These are phyloP conservation scores for Drosophila lutescens DNA, from an alignment of 2,888 invertebrate species.

Conservation along the genomic window DNA sequence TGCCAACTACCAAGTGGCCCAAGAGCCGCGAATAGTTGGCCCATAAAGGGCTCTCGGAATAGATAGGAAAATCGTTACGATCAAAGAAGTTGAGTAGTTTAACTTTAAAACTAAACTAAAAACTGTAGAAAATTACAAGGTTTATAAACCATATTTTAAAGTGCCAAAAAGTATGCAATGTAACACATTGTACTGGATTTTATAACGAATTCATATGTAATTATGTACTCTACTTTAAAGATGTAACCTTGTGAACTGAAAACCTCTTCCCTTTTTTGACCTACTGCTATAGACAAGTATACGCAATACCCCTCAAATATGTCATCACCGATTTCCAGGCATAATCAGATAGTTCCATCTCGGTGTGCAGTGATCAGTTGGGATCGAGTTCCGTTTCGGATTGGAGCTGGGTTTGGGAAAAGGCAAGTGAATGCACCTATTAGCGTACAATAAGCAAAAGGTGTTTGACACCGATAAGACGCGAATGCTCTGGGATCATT, in stretches of 20 bases:
- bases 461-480: conserved; percentile 37
- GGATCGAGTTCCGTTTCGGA: conserved; percentile 41
- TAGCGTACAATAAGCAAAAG: conserved; percentile 26
- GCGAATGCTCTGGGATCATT: conserved; percentile 12
- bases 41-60: background rate
- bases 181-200: no score
- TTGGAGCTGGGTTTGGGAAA: background rate
- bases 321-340: no score
- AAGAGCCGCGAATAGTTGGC: background rate
- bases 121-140: no score
- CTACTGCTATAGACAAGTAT: no score
- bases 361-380: background rate
- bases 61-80: background rate
- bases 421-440: conserved; percentile 64
- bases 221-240: no score
- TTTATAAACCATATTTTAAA: background rate
- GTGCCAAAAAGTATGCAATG: background rate
- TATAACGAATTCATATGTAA: no score
- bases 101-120: no score
- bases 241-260: no score
- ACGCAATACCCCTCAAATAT: no score
- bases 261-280: no score
- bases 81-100: background rate
- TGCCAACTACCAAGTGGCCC: background rate
- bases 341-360: background rate